Evolutionary conservation across 2,113 vertebrate species (phyloP).

Genomic region (Passer montanus): DNA sequence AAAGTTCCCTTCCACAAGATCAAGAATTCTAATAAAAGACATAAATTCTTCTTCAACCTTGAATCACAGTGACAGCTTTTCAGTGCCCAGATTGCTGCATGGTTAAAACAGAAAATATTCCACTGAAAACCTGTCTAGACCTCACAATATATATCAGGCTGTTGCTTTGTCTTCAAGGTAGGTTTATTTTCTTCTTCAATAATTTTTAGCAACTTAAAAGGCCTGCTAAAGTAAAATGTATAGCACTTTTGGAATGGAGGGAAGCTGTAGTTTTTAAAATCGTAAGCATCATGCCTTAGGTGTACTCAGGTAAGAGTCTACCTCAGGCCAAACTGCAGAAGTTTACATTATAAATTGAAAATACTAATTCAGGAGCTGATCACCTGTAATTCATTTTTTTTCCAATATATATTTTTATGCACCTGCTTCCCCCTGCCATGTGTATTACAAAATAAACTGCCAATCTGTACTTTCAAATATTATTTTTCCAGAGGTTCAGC

Average conservation of each 20-base stretch:
- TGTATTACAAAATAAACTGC: background rate
- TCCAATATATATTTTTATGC: background rate
- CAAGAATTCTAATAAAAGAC: slow-evolving; percentile 29
- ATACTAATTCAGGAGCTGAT: background rate
- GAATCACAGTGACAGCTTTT: background rate
- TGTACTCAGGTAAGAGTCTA: slow-evolving; percentile 44
- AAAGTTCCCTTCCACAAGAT: slow-evolving; percentile 9
- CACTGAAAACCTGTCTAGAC: slow-evolving; percentile 29
- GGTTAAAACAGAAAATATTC: background rate
- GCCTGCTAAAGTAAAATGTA: slow-evolving; percentile 31
- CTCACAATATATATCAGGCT: slow-evolving; percentile 52
- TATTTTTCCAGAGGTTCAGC: background rate
- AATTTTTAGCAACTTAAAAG: slow-evolving; percentile 60
- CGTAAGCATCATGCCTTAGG: slow-evolving; percentile 11
- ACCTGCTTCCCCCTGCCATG: background rate
- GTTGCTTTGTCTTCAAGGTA: slow-evolving; percentile 45
- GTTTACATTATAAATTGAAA: slow-evolving; percentile 23
- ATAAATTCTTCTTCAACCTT: slow-evolving; percentile 20
- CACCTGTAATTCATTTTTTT: background rate
- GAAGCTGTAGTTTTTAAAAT: slow-evolving; percentile 53
- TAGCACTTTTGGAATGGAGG: slow-evolving; percentile 49
- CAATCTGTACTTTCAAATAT: background rate
- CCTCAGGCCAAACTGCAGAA: slow-evolving; percentile 40
- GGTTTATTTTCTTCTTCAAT: slow-evolving; percentile 56
- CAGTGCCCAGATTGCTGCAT: background rate